Percentiles rank a stretch among this genome's conserved stretches.
phyloP scores from a whole-genome alignment of 37 sponge, comb jelly and placozoan genomes.

The Beroe ovata region DNA sequence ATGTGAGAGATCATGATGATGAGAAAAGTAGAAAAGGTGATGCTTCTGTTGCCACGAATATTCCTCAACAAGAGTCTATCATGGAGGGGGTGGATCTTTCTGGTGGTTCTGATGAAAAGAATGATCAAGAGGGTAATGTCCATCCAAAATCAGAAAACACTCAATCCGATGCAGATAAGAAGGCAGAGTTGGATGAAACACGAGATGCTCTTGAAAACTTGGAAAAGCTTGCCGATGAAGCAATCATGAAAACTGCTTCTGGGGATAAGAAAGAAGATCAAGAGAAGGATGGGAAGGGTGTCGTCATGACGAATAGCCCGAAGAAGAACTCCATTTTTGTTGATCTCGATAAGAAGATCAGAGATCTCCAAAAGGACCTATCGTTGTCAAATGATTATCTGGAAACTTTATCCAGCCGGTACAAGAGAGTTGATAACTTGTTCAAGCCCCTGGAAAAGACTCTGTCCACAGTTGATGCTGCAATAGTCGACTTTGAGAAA shows the following conservation, averaged over 20 bases:
- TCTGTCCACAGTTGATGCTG: constrained; percentile 43
- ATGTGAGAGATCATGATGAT: background rate
- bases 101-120: background rate
- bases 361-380: constrained; percentile 6
- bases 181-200: background rate
- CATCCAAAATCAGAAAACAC: background rate
- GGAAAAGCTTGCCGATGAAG: background rate
- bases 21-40: background rate
- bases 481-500: constrained; percentile 25
- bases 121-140: background rate
- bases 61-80: background rate
- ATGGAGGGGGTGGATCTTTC: constrained; percentile 61
- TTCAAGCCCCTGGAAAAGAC: constrained; percentile 64
- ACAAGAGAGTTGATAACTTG: constrained; percentile 32
- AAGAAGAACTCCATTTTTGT: constrained; percentile 64
- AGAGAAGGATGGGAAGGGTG: constrained; percentile 1
- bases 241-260: background rate
- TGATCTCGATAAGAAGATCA: constrained; percentile 49
- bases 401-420: constrained; percentile 45
- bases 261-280: background rate
- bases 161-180: background rate
- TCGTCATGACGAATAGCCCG: constrained; percentile 57
- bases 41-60: background rate
- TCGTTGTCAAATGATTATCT: constrained; percentile 59
- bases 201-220: background rate